phyloP scores from a whole-genome alignment of 1,140 invertebrate species.

The Teleopsis dalmanni region DNA sequence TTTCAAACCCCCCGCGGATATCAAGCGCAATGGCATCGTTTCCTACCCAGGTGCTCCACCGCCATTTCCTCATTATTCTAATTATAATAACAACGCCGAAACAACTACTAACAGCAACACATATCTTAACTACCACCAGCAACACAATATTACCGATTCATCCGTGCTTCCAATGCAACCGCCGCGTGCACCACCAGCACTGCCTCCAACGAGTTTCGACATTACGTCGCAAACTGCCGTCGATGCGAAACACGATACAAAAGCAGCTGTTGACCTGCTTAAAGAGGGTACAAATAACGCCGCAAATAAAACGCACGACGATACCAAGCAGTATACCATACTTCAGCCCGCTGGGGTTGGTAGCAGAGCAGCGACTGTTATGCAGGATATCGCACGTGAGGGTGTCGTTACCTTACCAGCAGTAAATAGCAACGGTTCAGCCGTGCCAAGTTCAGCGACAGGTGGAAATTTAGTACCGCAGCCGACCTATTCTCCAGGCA shows the following conservation, averaged over 20 bases:
- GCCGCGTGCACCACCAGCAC: constrained; percentile 9
- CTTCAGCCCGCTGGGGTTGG: constrained; percentile 69
- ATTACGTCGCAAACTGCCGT: constrained; percentile 6
- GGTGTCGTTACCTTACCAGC: constrained; percentile 57
- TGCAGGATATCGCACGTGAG: constrained; percentile 65
- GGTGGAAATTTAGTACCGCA: constrained; percentile 38
- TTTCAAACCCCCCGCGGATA: constrained; percentile 61
- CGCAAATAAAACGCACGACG: background rate
- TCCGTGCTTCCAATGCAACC: constrained; percentile 10
- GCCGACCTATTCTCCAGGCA: constrained; percentile 63
- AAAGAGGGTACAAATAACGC: background rate
- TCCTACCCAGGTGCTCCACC: background rate
- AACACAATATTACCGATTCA: background rate
- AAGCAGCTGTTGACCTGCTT: background rate
- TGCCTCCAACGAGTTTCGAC: constrained; percentile 2
- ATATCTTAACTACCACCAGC: constrained; percentile 39
- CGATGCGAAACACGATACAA: background rate
- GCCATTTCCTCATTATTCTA: constrained; percentile 11
- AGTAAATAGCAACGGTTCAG: constrained; percentile 48
- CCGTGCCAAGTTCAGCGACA: constrained; percentile 26
- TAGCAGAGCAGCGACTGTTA: constrained; percentile 65
- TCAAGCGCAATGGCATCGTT: constrained; percentile 47
- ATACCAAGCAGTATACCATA: constrained; percentile 71
- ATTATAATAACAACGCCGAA: background rate
- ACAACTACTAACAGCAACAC: background rate